phyloP scores from a whole-genome alignment of 2,888 invertebrate species.

The Athripsodes cinereus region DNA sequence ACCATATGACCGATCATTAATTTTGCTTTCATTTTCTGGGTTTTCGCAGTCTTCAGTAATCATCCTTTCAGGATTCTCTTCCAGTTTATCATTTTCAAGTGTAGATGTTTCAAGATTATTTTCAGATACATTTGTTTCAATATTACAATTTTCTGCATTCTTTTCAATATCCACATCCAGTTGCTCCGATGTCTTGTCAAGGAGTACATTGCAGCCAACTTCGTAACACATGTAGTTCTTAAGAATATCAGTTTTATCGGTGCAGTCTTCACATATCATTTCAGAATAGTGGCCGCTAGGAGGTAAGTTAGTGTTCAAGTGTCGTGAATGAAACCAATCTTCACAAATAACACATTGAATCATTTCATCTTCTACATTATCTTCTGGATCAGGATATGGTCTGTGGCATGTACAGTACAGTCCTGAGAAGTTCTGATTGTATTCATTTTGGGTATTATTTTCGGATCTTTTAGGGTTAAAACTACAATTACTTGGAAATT shows the following conservation, averaged over 20 bases:
- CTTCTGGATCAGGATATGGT: constrained; percentile 91
- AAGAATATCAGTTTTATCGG: constrained; percentile 69
- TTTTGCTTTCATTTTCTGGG: constrained; percentile 9
- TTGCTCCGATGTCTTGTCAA: not conserved
- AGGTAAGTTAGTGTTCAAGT: constrained; percentile 57
- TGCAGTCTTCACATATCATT: constrained; percentile 77
- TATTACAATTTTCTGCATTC: no score
- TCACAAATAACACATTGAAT: constrained; percentile 95
- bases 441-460: constrained; percentile 60
- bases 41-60: not conserved
- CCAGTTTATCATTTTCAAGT: not conserved
- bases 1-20: no score
- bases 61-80: not conserved
- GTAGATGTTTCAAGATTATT: not conserved
- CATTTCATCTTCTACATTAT: constrained; percentile 81
- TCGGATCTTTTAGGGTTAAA: constrained; percentile 58
- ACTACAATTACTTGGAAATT: constrained; percentile 65
- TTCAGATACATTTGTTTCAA: not conserved
- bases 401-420: constrained; percentile 86
- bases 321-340: constrained; percentile 92
- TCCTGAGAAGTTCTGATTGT: constrained; percentile 90
- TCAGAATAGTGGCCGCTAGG: constrained; percentile 62
- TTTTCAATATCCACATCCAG: not conserved
- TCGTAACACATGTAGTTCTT: constrained; percentile 58
- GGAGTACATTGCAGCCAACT: constrained; percentile 18